Evolutionary conservation across 2,888 invertebrate genomes (phyloP), one percentile per base, ranked within the genome.

Genomic region (Imbricaverruca yamaguchii): DNA sequence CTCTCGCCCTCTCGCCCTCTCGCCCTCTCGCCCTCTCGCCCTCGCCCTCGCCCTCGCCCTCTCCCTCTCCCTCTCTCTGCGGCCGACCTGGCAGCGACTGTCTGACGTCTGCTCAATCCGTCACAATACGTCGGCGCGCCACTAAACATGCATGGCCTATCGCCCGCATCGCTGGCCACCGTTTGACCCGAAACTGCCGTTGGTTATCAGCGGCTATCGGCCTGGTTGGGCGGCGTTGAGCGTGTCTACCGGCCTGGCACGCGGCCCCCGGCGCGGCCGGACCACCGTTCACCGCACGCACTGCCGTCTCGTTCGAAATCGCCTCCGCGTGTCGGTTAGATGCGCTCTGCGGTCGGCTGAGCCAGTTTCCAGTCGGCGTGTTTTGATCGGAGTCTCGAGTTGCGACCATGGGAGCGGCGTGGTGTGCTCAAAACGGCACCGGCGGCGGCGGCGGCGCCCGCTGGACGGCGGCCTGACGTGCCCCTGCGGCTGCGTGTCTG

Each of bases 281-380:
- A 82, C 81, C 80, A 82, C 82, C 80, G 69, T 81, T 63, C 81
- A 81, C 18, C 82, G 81, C 10, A 83, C 83, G 12, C 80, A 3
- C 77, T 21, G 80, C 82, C 56, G 81, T 82, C 7, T 81, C 80
- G 65, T 4, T 39, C 39, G 39, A 39, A 39, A 39, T 39, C 39
- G 39, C 39, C 39, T 1, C 39, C 4, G 39, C 39, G 39, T 39
- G 39, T 39, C 39, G 39, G 39, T 39, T 39, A 4, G 39, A 39
- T 39, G 39, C 39, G 39, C 39, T 39, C 39, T 39, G 39, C 39
- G 39, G 39, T 4, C 39, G 39, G 39, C 39, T 39, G 39, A 39
- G 4, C 39, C 39, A 39, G 39, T 39, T 39, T 39, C 39, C 39
- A 39, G 39, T 39, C 39, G 39, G 39, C 39, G 39, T 39, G 39